Base-by-base conservation (phyloP, 92 coral and sea anemone species). In the Parazoanthus atlanticus region DNA sequence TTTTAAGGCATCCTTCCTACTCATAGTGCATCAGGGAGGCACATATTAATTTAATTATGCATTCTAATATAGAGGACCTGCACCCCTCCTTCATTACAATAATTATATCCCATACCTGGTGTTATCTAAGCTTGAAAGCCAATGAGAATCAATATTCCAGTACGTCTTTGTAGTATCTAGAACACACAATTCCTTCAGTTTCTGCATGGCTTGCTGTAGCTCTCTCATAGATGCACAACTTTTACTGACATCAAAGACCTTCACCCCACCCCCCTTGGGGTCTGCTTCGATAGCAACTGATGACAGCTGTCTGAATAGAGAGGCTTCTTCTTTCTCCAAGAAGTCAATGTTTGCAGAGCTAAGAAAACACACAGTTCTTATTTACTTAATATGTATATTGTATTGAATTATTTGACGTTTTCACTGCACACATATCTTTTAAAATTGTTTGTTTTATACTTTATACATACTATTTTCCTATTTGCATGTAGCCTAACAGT, bases 81-180 rank as follows among this genome's bases (percentile, higher is more conserved):
- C 25, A 56, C 66, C 66, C 25, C n/a, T 56, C 66, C 25, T 56
- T 56, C 25, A 0, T 56, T 16, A 56, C 25, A 3, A 36, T 36
- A 36, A 46, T 9, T 46, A 46, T 25, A 23, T 61, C 26, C 69
- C 69, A 23, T 90, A 97, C 99, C 93, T 96, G 88, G 97, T 92
- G 52, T 89, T 87, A 70, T 97, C 99, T 26, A 97, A 86, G 84
- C 93, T 95, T 36, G 99, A 92, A 19, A 97, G 90, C 99, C 99
- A 97, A 77, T 88, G 94, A 3, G 94, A 49, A 74, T 97, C 99
- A 71, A 92, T 90, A 26, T 88, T 88, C 99, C 98, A 97, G 89
- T 95, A 97, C 6, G 85, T 89, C 93, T 92, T 97, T 82, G 91
- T 94, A 3, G 94, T 95, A 76, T 95, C 98, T 88, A 95, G 80